Evolutionary conservation across 2,113 vertebrate genomes (phyloP).

Genomic region (Brachirus orientalis): DNA sequence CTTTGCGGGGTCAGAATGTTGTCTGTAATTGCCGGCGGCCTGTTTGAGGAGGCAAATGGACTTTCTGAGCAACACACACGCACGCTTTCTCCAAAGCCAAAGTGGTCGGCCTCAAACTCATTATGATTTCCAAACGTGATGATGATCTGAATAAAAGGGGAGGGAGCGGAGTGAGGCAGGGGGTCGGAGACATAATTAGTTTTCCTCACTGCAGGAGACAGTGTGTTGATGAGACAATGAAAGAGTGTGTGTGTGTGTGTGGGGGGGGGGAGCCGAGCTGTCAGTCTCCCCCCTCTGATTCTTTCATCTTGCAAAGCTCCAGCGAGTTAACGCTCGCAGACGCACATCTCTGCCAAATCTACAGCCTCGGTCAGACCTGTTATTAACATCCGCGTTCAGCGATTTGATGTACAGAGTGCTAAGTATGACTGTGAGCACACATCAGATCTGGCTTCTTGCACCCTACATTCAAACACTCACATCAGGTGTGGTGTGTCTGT

Average conservation of each 20-base stretch:
- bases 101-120: constrained; percentile 75
- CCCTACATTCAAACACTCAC: too few species aligned
- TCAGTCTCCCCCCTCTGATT: constrained; percentile 65
- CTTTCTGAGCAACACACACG: constrained; percentile 17
- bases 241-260: too few species aligned
- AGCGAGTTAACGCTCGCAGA: constrained; percentile 56
- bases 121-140: constrained; percentile 79
- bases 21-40: constrained; percentile 66
- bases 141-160: constrained; percentile 78
- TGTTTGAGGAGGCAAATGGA: constrained; percentile 56
- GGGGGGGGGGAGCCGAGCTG: constrained; percentile 67
- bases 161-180: constrained; percentile 64
- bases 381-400: too few species aligned
- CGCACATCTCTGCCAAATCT: too few species aligned
- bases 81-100: constrained; percentile 48
- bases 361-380: too few species aligned
- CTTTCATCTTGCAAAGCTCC: constrained; percentile 68
- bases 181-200: constrained; percentile 83
- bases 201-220: constrained; percentile 82
- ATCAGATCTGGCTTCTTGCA: too few species aligned
- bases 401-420: too few species aligned
- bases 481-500: too few species aligned
- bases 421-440: too few species aligned
- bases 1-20: constrained; percentile 66
- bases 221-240: constrained; percentile 81